Conservation (phyloP, 2,888 invertebrate genomes). For the Leptodirus hochenwartii region DNA sequence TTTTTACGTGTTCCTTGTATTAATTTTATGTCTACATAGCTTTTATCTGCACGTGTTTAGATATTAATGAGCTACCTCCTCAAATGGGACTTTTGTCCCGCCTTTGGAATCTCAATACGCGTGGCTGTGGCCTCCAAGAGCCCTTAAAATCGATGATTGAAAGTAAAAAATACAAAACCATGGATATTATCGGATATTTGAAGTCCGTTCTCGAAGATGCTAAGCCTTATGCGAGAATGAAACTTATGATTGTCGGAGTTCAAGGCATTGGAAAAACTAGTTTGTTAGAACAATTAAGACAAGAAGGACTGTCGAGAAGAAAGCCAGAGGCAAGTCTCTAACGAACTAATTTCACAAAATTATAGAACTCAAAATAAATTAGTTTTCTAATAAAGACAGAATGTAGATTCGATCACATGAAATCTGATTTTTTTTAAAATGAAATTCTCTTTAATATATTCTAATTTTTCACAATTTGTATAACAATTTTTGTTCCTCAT, state of each 20-base stretch:
- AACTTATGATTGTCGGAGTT: constrained; percentile 88
- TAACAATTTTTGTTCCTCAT: no score
- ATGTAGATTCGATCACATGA: no score
- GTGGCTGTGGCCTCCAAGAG: constrained; percentile 74
- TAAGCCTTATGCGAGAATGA: constrained; percentile 84
- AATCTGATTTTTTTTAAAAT: no score
- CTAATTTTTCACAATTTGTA: no score
- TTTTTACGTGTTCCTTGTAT: no score
- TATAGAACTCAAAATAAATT: no score
- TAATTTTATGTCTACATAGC: no score
- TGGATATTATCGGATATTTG: constrained; percentile 86
- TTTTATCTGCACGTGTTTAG: constrained; percentile 34
- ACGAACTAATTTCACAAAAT: no score
- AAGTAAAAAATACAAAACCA: constrained; percentile 84
- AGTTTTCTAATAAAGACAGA: no score
- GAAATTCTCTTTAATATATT: no score
- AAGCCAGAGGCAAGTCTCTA: constrained; percentile 41
- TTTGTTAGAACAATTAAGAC: constrained; percentile 68
- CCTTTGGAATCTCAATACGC: constrained; percentile 91
- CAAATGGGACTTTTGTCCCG: constrained; percentile 86
- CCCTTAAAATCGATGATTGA: constrained; percentile 82
- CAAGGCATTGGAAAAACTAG: constrained; percentile 83
- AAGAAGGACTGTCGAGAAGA: constrained; percentile 63
- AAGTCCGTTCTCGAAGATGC: constrained; percentile 81
- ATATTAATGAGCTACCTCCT: constrained; percentile 76